phyloP scores from a whole-genome alignment of 1,140 invertebrate genomes.

The Drosophila pseudoobscura region DNA sequence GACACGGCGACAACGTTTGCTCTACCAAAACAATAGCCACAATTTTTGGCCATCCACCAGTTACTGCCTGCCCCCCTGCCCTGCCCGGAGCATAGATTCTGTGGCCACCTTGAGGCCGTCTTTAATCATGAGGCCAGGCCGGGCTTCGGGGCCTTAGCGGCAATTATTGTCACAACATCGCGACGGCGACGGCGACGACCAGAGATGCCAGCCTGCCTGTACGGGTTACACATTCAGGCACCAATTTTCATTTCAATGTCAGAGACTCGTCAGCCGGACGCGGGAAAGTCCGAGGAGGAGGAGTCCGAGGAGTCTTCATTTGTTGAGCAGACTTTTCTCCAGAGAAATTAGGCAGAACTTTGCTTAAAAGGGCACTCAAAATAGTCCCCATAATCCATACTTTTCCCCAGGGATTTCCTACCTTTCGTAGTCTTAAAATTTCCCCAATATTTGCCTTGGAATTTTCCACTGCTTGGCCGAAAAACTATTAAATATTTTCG shows the following conservation, averaged over 20 bases:
- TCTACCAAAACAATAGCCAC: constrained; percentile 56
- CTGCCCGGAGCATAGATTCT: constrained; percentile 9
- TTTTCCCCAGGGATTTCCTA: too few relatives aligned
- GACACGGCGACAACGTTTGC: constrained; percentile 55
- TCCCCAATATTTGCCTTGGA: too few relatives aligned
- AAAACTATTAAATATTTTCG: too few relatives aligned
- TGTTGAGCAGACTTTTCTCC: too few relatives aligned
- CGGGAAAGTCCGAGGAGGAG: too few relatives aligned
- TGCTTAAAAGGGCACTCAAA: too few relatives aligned
- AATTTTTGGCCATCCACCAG: constrained; percentile 40
- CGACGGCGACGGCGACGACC: constrained; percentile 30
- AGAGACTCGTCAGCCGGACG: constrained; percentile 26
- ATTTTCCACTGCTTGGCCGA: too few relatives aligned
- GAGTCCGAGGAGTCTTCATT: not conserved
- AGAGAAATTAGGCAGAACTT: too few relatives aligned
- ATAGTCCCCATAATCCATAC: too few relatives aligned
- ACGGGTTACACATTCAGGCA: constrained; percentile 38
- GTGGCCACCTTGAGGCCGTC: constrained; percentile 36
- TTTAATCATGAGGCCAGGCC: constrained; percentile 40
- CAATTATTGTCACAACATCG: constrained; percentile 69
- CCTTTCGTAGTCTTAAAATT: too few relatives aligned
- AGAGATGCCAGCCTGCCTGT: constrained; percentile 35
- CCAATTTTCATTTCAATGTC: constrained; percentile 61
- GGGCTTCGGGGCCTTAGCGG: constrained; percentile 31
- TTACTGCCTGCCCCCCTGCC: too few relatives aligned